Evolutionary conservation across 2,797 vertebrate genomes (phyloP), one percentile per base, ranked within the genome.

Genomic region (Channa striata): DNA sequence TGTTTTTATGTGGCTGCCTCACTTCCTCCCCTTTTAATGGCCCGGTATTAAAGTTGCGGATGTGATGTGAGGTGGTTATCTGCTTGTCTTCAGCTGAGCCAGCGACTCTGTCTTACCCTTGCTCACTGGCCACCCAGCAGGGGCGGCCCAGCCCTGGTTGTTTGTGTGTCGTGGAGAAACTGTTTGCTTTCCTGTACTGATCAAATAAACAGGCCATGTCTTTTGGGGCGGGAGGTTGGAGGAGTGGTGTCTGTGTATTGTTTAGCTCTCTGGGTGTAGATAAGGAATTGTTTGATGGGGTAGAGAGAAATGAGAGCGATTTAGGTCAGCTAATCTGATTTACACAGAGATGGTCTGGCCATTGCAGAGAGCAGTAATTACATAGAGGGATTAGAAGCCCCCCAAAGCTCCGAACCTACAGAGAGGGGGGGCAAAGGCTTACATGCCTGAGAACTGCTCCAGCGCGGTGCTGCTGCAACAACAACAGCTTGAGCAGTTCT

Each of bases 251-350:
- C 78, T 77, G 84, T 80, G 89, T 85, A 91, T 93, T 94, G 93
- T 94, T 93, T 84, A 89, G 92, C 93, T 94, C 91, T 90, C 91
- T 86, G 76, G 82, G 85, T 83, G 92, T 84, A 95, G 94, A 95
- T 95, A 94, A 95, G 95, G 93, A 93, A 94, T 86, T 89, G 93
- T 95, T 95, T 94, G 94, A 95, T 94, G 94, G 91, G 90, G 87
- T 85, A 85, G 90, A 86, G 92, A 92, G 91, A 91, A 93, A 92
- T 84, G 65, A 90, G 92, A 91, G 88, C 79, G 92, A 94, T 94
- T 94, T 93, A 92, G 94, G 93, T 90, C 73, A 90, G 81, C 91
- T 95, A 95, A 96, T 96, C 94, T 94, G 95, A 93, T 95, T 93
- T 90, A 87, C 92, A 87, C 90, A 77, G 88, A 93, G 93, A 90